Evolutionary conservation across 92 coral and sea anemone species (phyloP), one percentile per base, ranked within the genome.

Genomic region (Heteractis magnifica): DNA sequence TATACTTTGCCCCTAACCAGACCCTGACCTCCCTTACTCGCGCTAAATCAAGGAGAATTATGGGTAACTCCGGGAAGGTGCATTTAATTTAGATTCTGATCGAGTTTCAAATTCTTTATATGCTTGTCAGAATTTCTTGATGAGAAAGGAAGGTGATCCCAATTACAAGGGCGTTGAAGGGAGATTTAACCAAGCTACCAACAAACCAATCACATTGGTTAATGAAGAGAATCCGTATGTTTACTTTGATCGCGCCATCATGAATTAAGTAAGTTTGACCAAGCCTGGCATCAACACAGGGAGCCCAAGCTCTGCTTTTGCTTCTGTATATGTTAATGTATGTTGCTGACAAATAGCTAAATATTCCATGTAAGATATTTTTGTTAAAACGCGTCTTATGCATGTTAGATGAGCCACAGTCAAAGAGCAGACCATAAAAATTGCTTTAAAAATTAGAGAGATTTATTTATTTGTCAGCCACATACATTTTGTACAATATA

Each of bases 181-280:
- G 4, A 75, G 18, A 50, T 82, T 82, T 41, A 71, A 82, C 49
- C 72, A 26, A 16, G 80, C 86, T 4, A n/a, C 41, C 79, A 82
- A 82, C 86, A 82, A 82, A 52, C 86, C 86, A 51, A 73, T 74
- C 52, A 74, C 86, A 4, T 34, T 82, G 70, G 86, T 82, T 19
- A 41, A 73, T 9, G 86, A 82, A 15, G 74, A 74, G 18, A 68
- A 82, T 11, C 72, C 26, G 3, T 74, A 75, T 62, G 8, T 72
- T 6, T 6, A 12, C 52, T 82, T 82, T 55, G 56, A 72, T 10
- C 72, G 49, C 10, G 85, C 85, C 8, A 60, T 82, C 9, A 71
- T 19, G 55, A 49, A 56, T 48, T 75, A 21, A 49, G 15, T 23
- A n/a, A 50, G 79, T 53, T 19, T 8, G 1, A 70, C 75, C 10